Evolutionary conservation across 2,113 vertebrate species (phyloP).

Genomic region (Spilogale gracilis): DNA sequence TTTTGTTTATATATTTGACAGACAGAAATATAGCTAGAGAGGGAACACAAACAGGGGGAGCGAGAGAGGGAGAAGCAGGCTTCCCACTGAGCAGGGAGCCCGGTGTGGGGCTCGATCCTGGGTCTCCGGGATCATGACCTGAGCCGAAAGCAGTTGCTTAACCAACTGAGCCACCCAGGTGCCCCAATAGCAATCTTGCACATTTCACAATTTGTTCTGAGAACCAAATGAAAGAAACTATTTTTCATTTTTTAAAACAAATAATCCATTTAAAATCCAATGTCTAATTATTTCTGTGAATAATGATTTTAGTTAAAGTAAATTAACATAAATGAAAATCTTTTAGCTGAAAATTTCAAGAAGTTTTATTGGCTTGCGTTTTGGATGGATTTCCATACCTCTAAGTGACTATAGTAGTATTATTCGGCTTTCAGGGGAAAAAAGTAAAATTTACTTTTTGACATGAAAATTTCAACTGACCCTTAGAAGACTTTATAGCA

Average conservation of each 20-base stretch:
- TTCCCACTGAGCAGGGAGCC: no score
- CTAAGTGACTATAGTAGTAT: background rate
- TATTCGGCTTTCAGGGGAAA: background rate
- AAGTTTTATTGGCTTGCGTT: background rate
- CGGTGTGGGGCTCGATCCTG: no score
- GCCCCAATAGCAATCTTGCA: background rate
- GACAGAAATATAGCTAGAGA: no score
- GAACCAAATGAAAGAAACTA: background rate
- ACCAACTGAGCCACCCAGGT: no score
- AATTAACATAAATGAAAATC: conserved; percentile 46
- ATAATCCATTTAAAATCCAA: conserved; percentile 30
- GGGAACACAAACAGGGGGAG: no score
- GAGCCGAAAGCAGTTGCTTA: no score
- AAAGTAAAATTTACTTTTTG: background rate
- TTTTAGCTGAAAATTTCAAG: conserved; percentile 29
- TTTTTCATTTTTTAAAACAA: conserved; percentile 53
- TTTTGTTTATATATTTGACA: no score
- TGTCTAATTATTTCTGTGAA: conserved; percentile 4
- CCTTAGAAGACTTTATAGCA: background rate
- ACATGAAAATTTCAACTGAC: conserved; percentile 9
- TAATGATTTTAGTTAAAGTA: conserved; percentile 27
- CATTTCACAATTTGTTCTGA: conserved; percentile 25
- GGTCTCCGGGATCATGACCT: no score
- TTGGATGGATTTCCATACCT: background rate
- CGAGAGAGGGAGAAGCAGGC: no score